Conservation (phyloP, 2,888 invertebrate genomes). For the Sclerodermus sp. region DNA sequence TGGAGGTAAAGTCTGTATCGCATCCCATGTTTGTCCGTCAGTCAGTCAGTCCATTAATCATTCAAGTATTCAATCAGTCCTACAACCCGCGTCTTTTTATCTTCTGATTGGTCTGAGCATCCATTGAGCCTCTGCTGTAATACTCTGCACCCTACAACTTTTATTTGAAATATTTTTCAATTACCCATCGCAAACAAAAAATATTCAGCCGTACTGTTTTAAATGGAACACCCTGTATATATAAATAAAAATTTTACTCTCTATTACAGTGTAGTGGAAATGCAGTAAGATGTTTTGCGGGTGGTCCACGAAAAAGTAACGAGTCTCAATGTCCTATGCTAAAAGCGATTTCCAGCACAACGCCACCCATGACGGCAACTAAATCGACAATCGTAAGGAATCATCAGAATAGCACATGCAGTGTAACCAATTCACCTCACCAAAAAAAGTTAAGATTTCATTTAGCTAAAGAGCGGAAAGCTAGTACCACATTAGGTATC, state of each 20-base stretch:
- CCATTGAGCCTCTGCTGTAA: too few species aligned
- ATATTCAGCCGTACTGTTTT: too few species aligned
- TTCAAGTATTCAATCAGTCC: too few species aligned
- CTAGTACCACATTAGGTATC: conserved; percentile 95
- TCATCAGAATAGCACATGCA: conserved; percentile 55
- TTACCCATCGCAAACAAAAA: too few species aligned
- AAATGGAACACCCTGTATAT: conserved; percentile 18
- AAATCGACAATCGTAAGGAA: conserved; percentile 59
- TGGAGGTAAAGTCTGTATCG: too few species aligned
- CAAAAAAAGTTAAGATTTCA: conserved; percentile 83
- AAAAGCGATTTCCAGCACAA: conserved; percentile 47
- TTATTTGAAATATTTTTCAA: too few species aligned
- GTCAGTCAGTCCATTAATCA: too few species aligned
- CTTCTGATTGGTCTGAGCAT: too few species aligned
- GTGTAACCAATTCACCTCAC: conserved; percentile 67
- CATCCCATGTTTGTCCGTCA: too few species aligned
- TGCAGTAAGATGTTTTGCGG: conserved; percentile 64
- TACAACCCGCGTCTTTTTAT: too few species aligned
- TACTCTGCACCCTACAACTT: too few species aligned
- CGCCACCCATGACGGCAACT: conserved; percentile 52
- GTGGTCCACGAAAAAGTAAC: conserved; percentile 71
- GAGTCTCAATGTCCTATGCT: conserved; percentile 77
- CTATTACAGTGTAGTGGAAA: conserved; percentile 72
- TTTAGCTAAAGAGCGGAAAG: conserved; percentile 87
- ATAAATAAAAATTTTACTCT: conserved; percentile 14